These are phyloP conservation scores for Galerucella pusilla DNA, from an alignment of 2,888 invertebrate species.

Conservation along the genomic window DNA sequence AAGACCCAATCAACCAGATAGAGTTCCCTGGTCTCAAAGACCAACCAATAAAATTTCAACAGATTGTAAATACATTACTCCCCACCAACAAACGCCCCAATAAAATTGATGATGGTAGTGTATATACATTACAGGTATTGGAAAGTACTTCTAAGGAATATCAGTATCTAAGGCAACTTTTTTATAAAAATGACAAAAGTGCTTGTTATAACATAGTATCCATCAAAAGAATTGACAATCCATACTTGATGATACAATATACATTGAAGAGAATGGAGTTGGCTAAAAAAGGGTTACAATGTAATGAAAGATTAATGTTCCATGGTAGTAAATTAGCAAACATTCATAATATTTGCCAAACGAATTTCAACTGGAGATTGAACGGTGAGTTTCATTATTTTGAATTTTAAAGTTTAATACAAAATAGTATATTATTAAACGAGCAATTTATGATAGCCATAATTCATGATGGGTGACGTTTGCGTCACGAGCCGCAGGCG, in stretches of 20 bases:
- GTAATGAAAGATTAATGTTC: slow-evolving; percentile 44
- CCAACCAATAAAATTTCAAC: too few species aligned
- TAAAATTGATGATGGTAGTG: neutral
- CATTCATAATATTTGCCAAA: slow-evolving; percentile 48
- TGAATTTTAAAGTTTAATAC: neutral
- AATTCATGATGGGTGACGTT: too few species aligned
- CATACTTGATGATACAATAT: slow-evolving; percentile 25
- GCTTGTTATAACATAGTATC: slow-evolving; percentile 1
- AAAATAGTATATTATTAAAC: too few species aligned
- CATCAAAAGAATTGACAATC: slow-evolving; percentile 23
- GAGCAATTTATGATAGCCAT: too few species aligned
- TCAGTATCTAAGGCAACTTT: neutral
- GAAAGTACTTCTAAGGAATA: slow-evolving; percentile 8
- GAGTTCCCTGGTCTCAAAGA: too few species aligned
- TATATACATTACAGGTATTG: slow-evolving; percentile 2
- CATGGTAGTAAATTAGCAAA: slow-evolving; percentile 53
- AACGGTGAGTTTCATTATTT: slow-evolving; percentile 41
- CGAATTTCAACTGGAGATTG: slow-evolving; percentile 57
- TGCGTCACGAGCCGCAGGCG: too few species aligned
- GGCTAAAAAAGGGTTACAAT: neutral
- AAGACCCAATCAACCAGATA: too few species aligned
- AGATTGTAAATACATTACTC: neutral
- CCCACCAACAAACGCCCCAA: neutral
- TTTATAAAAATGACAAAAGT: slow-evolving; percentile 7
- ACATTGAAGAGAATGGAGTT: slow-evolving; percentile 17